A percentile compares a stretch with the other conserved stretches of the same genome.
Evolutionary conservation across 2,797 vertebrate species (phyloP).

Genomic region (Alcedo quadribrachys): DNA sequence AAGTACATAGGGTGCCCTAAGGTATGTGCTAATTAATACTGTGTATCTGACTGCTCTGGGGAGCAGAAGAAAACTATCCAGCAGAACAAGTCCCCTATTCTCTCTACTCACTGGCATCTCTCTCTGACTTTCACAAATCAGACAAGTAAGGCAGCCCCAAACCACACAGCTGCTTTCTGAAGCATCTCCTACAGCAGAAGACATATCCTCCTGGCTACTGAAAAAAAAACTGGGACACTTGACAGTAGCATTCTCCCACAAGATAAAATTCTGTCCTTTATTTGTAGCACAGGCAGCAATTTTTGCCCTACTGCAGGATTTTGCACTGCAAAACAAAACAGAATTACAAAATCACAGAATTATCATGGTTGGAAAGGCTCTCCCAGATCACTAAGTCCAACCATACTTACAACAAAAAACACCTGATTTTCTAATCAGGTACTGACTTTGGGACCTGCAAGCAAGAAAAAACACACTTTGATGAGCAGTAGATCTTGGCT

Average conservation of each 20-base stretch:
- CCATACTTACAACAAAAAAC: no score
- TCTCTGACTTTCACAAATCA: not conserved
- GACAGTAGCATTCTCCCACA: not conserved
- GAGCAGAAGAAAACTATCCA: constrained; percentile 39
- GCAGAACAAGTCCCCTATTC: not conserved
- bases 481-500: not conserved
- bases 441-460: not conserved
- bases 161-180: not conserved
- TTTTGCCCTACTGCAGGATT: not conserved
- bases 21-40: constrained; percentile 55
- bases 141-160: not conserved
- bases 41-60: constrained; percentile 21
- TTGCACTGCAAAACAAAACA: not conserved
- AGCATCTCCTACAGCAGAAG: not conserved
- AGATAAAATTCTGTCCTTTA: not conserved
- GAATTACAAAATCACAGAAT: not conserved
- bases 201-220: not conserved
- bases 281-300: not conserved
- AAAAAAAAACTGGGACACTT: not conserved
- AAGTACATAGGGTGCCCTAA: constrained; percentile 26
- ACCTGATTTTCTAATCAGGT: not conserved
- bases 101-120: not conserved
- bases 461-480: not conserved
- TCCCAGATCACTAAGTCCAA: no score
- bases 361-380: no score